These are phyloP conservation scores for Monodelphis domestica DNA, from an alignment of 2,797 vertebrate species.

Conservation along the genomic window DNA sequence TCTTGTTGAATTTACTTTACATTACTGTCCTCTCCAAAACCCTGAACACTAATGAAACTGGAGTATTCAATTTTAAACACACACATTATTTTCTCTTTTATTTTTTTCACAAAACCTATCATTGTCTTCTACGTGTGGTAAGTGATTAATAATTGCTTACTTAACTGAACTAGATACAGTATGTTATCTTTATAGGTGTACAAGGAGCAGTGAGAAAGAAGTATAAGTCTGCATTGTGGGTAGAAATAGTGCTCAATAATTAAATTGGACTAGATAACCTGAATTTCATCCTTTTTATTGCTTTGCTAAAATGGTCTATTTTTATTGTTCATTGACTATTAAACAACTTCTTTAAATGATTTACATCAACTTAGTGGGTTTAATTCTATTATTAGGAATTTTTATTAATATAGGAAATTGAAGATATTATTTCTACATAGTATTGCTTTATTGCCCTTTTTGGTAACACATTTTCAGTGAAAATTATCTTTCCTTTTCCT, in stretches of 20 bases:
- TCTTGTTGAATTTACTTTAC: background rate
- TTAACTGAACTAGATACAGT: background rate
- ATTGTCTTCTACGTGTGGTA: background rate
- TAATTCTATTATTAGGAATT: slow-evolving; percentile 52
- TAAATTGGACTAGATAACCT: slow-evolving; percentile 78
- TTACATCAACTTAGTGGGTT: slow-evolving; percentile 36
- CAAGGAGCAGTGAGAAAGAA: slow-evolving; percentile 67
- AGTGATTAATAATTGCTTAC: background rate
- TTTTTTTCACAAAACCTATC: background rate
- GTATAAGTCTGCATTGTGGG: slow-evolving; percentile 63
- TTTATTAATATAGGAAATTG: slow-evolving; percentile 62
- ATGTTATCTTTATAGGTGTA: slow-evolving; percentile 39
- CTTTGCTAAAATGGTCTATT: slow-evolving; percentile 63
- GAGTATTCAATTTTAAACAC: background rate
- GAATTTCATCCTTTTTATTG: slow-evolving; percentile 71
- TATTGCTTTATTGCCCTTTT: slow-evolving; percentile 10
- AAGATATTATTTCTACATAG: slow-evolving; percentile 33
- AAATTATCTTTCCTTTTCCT: background rate
- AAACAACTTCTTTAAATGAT: slow-evolving; percentile 64
- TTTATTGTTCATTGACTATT: slow-evolving; percentile 44
- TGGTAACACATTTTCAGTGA: slow-evolving; percentile 35
- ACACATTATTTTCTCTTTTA: background rate
- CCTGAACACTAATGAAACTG: background rate
- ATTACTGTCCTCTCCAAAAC: background rate
- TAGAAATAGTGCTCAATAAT: slow-evolving; percentile 73